phyloP scores from a whole-genome alignment of 2,797 vertebrate genomes.

The Neostethus bicornis region DNA sequence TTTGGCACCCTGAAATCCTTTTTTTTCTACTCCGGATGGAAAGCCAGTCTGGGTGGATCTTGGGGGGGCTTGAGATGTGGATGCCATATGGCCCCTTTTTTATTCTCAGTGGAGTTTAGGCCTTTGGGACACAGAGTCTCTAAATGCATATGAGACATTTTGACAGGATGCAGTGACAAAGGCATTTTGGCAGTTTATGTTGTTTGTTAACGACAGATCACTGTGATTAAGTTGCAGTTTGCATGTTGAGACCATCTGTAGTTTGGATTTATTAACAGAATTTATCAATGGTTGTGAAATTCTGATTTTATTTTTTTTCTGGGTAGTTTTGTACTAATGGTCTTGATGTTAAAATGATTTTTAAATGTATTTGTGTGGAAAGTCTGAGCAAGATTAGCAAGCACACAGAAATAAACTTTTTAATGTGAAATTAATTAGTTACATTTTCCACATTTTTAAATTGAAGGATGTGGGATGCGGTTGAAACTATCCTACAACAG shows the following conservation, averaged over 20 bases:
- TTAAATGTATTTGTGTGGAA: too few species aligned
- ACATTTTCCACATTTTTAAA: too few species aligned
- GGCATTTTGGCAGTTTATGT: conserved; percentile 47
- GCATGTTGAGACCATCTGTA: conserved; percentile 2
- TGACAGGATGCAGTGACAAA: conserved; percentile 46
- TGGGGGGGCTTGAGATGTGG: conserved; percentile 58
- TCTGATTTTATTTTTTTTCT: too few species aligned
- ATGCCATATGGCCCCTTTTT: conserved; percentile 74
- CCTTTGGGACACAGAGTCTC: conserved; percentile 59
- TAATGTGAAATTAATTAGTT: too few species aligned
- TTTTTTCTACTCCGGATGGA: conserved; percentile 55
- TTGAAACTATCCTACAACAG: too few species aligned
- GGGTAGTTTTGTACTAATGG: too few species aligned
- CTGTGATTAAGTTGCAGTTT: conserved; percentile 36
- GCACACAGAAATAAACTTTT: too few species aligned
- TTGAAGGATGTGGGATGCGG: too few species aligned
- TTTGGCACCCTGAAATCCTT: conserved; percentile 69
- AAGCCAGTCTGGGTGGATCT: conserved; percentile 71
- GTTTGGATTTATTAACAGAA: too few species aligned
- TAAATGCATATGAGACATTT: conserved; percentile 59
- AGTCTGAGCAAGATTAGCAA: too few species aligned
- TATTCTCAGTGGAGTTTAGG: conserved; percentile 64
- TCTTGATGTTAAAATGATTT: too few species aligned
- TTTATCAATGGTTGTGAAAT: too few species aligned
- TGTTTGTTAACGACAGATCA: conserved; percentile 31